A percentile compares a stretch with the other conserved stretches of the same genome.
Conservation (phyloP, 1,140 invertebrate species). For the Cyclina sinensis region DNA sequence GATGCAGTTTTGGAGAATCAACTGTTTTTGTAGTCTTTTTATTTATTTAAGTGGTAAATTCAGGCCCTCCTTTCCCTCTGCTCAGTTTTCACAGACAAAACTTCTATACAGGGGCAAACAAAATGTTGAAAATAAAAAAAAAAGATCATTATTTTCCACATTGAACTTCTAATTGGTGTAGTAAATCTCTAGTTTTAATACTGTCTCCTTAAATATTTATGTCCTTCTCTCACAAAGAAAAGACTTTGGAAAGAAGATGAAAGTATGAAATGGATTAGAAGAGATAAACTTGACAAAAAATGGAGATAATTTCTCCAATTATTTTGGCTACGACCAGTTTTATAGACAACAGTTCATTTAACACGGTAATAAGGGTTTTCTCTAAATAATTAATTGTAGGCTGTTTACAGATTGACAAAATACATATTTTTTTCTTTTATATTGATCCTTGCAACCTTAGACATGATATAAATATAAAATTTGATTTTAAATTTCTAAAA, state of each 20-base stretch:
- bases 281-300: neutral
- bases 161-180: neutral
- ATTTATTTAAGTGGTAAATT: too few species aligned
- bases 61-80: too few species aligned
- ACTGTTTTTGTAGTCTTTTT: too few species aligned
- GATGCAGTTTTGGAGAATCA: too few species aligned
- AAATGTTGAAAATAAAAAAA: neutral
- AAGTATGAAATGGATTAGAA: conserved; percentile 15
- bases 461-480: too few species aligned
- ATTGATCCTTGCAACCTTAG: too few species aligned
- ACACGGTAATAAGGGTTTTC: neutral
- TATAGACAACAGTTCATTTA: conserved; percentile 4
- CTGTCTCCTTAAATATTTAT: neutral
- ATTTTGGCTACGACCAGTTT: neutral
- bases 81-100: too few species aligned
- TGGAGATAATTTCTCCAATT: conserved; percentile 2
- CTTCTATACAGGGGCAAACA: too few species aligned
- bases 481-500: too few species aligned
- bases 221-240: neutral
- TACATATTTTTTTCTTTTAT: too few species aligned
- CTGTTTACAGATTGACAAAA: too few species aligned
- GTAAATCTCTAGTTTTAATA: neutral
- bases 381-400: conserved; percentile 8
- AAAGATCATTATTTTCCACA: neutral
- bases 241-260: neutral